Evolutionary conservation across 2,888 invertebrate genomes (phyloP), one percentile per base, ranked within the genome.

Genomic region (Himalopsyche kuldschensis): DNA sequence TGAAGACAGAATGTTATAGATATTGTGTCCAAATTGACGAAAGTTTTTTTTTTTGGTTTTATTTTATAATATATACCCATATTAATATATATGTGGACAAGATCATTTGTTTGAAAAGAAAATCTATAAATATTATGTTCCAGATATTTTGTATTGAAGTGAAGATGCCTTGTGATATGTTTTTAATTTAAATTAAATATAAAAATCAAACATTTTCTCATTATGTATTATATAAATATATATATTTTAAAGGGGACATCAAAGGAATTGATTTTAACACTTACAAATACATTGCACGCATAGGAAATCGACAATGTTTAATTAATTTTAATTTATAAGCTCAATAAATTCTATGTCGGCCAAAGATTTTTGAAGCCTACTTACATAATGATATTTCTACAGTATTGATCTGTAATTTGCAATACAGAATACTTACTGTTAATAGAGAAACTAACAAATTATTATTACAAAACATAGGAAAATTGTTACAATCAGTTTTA

Each of bases 141-240:
- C 69, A 69, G 69, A 69, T 69, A 69, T 69, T 69, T 69, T 69
- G 24, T 69, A 69, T 69, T 69, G 69, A 69, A 69, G 69, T 69
- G 69, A 69, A 69, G 69, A 69, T 69, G 69, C 69, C 69, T 69
- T 69, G 69, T 69, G 69, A 69, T 69, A 69, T 69, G 69, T 69
- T 69, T 69, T 69, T 69, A 69, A 69, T 69, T 69, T 69, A 69
- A 69, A 69, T 69, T 69, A 69, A 69, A 69, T 69, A 69, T 69
- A 69, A 69, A 69, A 69, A 69, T 69, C 69, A 69, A 69, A 69
- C 69, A 69, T 69, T 69, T 69, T 69, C 69, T 69, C 69, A 69
- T 69, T 69, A 69, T 69, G 69, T 69, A 69, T 69, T 69, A 69
- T 69, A 69, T 55, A 55, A 20, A 55, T 20, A 55, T 69, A 69